A percentile compares a stretch with the other conserved stretches of the same genome.
Evolutionary conservation across 2,888 invertebrate species (phyloP).

Genomic region (Tortrix viridana): DNA sequence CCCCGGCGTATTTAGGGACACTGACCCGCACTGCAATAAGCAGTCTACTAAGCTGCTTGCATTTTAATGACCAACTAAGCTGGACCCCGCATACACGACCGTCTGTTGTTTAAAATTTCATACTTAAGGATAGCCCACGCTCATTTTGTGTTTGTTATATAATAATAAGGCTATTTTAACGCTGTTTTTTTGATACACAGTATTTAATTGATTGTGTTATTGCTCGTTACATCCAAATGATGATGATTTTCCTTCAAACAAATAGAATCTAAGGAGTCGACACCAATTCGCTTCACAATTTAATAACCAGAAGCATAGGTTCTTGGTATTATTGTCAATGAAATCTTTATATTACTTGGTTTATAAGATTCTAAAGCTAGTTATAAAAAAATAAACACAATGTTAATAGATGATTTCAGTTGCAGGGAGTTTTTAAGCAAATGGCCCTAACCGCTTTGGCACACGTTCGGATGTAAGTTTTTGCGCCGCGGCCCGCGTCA

Average conservation of each 20-base stretch:
- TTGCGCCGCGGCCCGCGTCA: slow-evolving; percentile 25
- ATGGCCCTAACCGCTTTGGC: background rate
- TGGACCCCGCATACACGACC: background rate
- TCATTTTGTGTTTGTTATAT: background rate
- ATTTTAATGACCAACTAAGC: background rate
- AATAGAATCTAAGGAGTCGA: too few species aligned
- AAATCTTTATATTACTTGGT: too few species aligned
- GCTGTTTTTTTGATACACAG: too few species aligned
- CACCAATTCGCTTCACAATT: too few species aligned
- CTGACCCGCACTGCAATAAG: background rate
- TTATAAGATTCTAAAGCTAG: background rate
- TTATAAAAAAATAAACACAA: background rate
- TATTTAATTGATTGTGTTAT: too few species aligned
- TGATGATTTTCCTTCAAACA: too few species aligned
- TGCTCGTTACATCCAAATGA: too few species aligned
- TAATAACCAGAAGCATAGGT: too few species aligned
- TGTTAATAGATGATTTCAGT: background rate
- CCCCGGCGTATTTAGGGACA: too few species aligned
- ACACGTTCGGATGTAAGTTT: slow-evolving; percentile 8
- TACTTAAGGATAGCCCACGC: background rate
- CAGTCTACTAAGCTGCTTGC: background rate
- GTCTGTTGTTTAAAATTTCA: background rate
- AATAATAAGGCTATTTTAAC: background rate
- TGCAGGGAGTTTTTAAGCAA: slow-evolving; percentile 3
- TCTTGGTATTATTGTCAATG: too few species aligned